Evolutionary conservation across 2,113 vertebrate genomes (phyloP), one percentile per base, ranked within the genome.

Genomic region (Antechinus stuartii): DNA sequence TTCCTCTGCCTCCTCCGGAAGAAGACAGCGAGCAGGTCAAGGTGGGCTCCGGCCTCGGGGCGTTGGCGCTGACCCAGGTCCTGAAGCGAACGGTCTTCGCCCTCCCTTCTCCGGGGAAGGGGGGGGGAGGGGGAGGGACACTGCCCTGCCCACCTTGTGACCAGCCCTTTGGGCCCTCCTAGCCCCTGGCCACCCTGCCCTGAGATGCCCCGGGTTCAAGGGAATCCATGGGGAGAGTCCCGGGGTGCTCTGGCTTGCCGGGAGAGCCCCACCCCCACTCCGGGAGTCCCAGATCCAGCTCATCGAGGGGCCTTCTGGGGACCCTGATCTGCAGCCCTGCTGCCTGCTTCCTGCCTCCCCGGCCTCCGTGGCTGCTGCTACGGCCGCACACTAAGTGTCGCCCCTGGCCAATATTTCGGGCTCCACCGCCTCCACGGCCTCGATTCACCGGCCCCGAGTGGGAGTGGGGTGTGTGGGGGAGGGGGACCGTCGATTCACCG

Each of bases 11-110:
- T 2, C 95, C 96, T 14, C 97, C 97, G 11, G 90, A 24, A 49
- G 95, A 98, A 76, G 95, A 96, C 93, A 96, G 96, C 0, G 96
- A 98, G 24, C 91, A 96, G n/a, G 49, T 98, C n/a, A 95, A 90
- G 96, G 97, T 98, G 92, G 57, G 94, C 92, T 22, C 35, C 26
- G 25, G 25, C 9, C 89, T 27, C 22, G 11, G 42, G 14, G 93
- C 7, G 19, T 76, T 49, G 19, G 24, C 7, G 0, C n/a, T 30
- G 52, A 9, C 9, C 2, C 1, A 25, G 52, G 11, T n/a, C 90
- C 90, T 90, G 90, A 23, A 84, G 22, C 7, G 2, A 19, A 2
- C 68, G 2, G 8, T n/a, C n/a, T 50, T 9, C 50, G 50, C 6
- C 4, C 1, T 26, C 27, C 26, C 56, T 84, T 42, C n/a, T 4